Percentiles rank a stretch among this genome's conserved stretches.
phyloP scores from a whole-genome alignment of 2,113 vertebrate species.

The Hippoglossus stenolepis region DNA sequence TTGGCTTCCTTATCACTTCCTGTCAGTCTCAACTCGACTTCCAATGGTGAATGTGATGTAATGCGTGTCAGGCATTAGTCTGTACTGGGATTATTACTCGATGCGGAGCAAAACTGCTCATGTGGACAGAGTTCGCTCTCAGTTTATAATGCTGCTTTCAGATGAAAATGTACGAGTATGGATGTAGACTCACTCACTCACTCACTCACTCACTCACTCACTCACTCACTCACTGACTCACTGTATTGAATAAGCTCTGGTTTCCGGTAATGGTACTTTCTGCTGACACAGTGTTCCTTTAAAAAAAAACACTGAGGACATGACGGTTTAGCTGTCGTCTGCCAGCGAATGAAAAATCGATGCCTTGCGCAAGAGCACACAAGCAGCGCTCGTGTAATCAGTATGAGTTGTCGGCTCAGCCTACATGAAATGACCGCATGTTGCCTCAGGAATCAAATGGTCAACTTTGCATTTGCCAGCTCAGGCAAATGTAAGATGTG shows the following conservation, averaged over 20 bases:
- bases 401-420: constrained; percentile 4
- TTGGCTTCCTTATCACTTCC: too few species aligned
- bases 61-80: too few species aligned
- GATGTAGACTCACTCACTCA: too few species aligned
- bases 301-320: neutral
- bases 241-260: neutral
- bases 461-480: constrained; percentile 33
- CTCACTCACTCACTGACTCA: neutral
- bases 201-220: neutral
- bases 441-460: constrained; percentile 33
- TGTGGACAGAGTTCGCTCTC: too few species aligned
- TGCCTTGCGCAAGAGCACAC: neutral
- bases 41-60: too few species aligned
- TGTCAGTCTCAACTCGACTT: too few species aligned
- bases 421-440: constrained; percentile 12
- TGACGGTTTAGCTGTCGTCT: neutral
- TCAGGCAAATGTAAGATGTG: constrained; percentile 41
- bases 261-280: neutral
- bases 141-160: too few species aligned
- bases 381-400: constrained; percentile 12
- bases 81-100: too few species aligned
- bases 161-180: too few species aligned
- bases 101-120: too few species aligned
- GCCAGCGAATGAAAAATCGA: neutral
- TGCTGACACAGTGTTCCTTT: neutral